A percentile compares a stretch with the other conserved stretches of the same genome.
phyloP scores from a whole-genome alignment of 2,797 vertebrate species.

The Euphonia xanthogaster region DNA sequence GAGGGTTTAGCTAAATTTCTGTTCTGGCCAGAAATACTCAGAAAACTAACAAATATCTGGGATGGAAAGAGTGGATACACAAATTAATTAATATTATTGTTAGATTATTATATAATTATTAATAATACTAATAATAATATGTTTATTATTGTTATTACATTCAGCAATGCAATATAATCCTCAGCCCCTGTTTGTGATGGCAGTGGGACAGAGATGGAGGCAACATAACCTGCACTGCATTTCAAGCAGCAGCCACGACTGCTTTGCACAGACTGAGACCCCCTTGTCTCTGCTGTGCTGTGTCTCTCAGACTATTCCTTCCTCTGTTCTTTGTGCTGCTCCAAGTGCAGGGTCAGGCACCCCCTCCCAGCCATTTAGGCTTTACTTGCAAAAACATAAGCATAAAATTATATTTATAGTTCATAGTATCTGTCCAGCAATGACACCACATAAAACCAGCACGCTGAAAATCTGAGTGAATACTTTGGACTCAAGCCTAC shows the following conservation, averaged over 20 bases:
- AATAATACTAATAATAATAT: too few species aligned
- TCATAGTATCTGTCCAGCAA: constrained; percentile 47
- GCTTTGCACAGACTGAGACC: not conserved
- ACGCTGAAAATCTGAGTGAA: constrained; percentile 12
- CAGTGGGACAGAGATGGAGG: not conserved
- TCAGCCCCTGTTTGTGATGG: not conserved
- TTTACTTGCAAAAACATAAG: constrained; percentile 55
- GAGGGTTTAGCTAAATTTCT: not conserved
- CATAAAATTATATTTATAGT: constrained; percentile 42
- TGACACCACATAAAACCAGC: constrained; percentile 62
- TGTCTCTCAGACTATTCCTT: not conserved
- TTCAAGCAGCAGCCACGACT: not conserved
- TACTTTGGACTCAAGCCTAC: constrained; percentile 36
- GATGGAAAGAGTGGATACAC: not conserved
- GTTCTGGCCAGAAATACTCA: not conserved
- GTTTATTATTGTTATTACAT: not conserved
- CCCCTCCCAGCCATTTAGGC: not conserved
- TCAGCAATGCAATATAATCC: not conserved
- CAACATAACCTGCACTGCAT: not conserved
- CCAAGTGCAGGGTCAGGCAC: not conserved
- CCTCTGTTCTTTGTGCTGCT: constrained; percentile 12
- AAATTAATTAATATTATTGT: not conserved
- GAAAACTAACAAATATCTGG: not conserved
- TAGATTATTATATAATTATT: too few species aligned
- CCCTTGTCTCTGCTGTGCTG: not conserved